Percentiles rank a stretch among this genome's conserved stretches.
Conservation (phyloP, 2,888 invertebrate genomes). For the Stenichneumon culpator region DNA sequence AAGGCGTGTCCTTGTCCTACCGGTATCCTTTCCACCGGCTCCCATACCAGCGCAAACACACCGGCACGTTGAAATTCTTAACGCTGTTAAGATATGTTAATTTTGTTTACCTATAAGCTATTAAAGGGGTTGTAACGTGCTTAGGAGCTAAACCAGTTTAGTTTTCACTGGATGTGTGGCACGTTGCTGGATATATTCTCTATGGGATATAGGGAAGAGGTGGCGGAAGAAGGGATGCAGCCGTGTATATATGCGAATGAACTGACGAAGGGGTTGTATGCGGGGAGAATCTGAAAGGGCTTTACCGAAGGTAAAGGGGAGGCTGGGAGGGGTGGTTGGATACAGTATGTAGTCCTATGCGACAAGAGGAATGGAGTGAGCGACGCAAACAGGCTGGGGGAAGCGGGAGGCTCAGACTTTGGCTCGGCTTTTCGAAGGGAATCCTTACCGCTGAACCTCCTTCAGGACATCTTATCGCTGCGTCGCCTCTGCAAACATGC, state of each 20-base stretch:
- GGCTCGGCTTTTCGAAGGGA: slow-evolving; percentile 55
- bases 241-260: slow-evolving; percentile 28
- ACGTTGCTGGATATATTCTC: slow-evolving; percentile 79
- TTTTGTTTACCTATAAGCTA: slow-evolving; percentile 86
- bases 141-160: slow-evolving; percentile 85
- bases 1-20: slow-evolving; percentile 71
- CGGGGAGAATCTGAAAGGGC: slow-evolving; percentile 70
- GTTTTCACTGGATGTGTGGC: slow-evolving; percentile 80
- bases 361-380: slow-evolving; percentile 46
- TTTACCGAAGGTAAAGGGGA: slow-evolving; percentile 32
- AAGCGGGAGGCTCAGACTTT: slow-evolving; percentile 49
- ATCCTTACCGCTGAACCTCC: slow-evolving; percentile 50
- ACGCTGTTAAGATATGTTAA: slow-evolving; percentile 85
- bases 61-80: slow-evolving; percentile 82
- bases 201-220: slow-evolving; percentile 63
- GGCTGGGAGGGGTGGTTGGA: slow-evolving; percentile 17
- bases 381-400: slow-evolving; percentile 44
- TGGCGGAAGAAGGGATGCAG: slow-evolving; percentile 44
- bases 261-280: slow-evolving; percentile 49
- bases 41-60: slow-evolving; percentile 47
- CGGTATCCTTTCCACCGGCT: slow-evolving; percentile 66
- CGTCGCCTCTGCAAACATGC: slow-evolving; percentile 64
- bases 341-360: slow-evolving; percentile 29
- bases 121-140: slow-evolving; percentile 85
- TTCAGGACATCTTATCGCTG: slow-evolving; percentile 66